A percentile compares a stretch with the other conserved stretches of the same genome.
phyloP scores from a whole-genome alignment of 2,797 vertebrate species.

The Crypturellus tataupa region DNA sequence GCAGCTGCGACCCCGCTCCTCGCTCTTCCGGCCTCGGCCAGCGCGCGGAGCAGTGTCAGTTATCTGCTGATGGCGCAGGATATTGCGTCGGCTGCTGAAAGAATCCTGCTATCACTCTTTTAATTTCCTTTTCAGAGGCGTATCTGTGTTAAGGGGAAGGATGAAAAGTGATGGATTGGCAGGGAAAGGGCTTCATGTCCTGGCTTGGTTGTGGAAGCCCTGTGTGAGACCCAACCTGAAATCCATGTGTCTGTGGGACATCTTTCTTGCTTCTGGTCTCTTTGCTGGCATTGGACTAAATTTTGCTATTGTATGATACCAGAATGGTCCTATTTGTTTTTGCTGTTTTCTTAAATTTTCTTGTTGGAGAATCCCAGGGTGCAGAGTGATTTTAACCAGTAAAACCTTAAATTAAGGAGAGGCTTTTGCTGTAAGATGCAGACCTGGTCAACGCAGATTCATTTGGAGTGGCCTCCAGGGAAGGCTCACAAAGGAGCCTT shows the following conservation, averaged over 20 bases:
- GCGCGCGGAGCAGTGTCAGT: slow-evolving; percentile 7
- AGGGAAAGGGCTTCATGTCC: neutral
- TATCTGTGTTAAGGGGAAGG: neutral
- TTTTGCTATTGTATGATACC: neutral
- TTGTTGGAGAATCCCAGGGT: too few relatives aligned
- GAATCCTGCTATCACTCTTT: slow-evolving; percentile 42
- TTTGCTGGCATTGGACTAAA: neutral
- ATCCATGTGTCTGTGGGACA: neutral
- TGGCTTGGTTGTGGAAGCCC: rapidly evolving
- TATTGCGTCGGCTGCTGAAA: neutral
- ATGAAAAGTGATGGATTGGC: neutral
- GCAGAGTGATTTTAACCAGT: neutral
- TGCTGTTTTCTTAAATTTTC: neutral
- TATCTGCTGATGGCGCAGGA: neutral
- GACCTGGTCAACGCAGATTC: neutral
- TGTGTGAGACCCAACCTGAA: neutral
- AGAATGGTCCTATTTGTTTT: neutral
- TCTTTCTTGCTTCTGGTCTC: neutral
- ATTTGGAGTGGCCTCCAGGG: too few relatives aligned
- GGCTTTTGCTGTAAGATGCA: neutral
- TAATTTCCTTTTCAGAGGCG: slow-evolving; percentile 64
- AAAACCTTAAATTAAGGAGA: neutral
- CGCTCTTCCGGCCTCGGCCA: neutral
- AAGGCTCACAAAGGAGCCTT: too few relatives aligned
- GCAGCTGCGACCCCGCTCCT: neutral